These are phyloP conservation scores for Ophraella communa DNA, from an alignment of 2,888 invertebrate genomes.

Conservation along the genomic window DNA sequence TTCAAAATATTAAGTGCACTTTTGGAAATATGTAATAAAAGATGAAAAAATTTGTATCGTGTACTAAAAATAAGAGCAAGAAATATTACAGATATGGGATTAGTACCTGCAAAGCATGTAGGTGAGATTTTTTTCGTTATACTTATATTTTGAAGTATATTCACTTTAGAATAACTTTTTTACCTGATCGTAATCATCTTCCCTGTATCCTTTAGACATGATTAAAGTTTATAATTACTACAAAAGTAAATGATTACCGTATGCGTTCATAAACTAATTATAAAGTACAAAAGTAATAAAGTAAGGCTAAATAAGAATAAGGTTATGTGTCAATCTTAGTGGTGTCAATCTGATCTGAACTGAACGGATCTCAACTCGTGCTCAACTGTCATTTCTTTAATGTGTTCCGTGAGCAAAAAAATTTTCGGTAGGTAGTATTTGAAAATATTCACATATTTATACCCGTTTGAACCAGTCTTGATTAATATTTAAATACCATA, in stretches of 20 bases:
- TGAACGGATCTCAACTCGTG: too few relatives aligned
- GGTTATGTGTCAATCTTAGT: neutral
- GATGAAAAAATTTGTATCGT: constrained; percentile 19
- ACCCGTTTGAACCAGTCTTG: too few relatives aligned
- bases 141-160: neutral
- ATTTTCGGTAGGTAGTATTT: too few relatives aligned
- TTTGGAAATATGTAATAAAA: neutral
- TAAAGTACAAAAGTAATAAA: neutral
- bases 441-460: too few relatives aligned
- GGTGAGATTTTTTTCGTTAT: constrained; percentile 45
- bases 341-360: too few relatives aligned
- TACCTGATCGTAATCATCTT: constrained; percentile 50
- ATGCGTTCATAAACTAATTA: neutral
- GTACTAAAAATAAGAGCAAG: constrained; percentile 13
- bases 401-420: too few relatives aligned
- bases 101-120: constrained; percentile 55
- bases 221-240: neutral
- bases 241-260: neutral
- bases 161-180: neutral
- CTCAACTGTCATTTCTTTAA: too few relatives aligned
- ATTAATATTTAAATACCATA: too few relatives aligned
- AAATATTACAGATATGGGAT: constrained; percentile 49
- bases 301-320: neutral
- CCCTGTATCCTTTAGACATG: constrained; percentile 45
- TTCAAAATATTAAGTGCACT: constrained; percentile 16